Percentiles rank a stretch among this genome's conserved stretches.
phyloP scores from a whole-genome alignment of 2,888 invertebrate species.

The Cremastinae sp. region DNA sequence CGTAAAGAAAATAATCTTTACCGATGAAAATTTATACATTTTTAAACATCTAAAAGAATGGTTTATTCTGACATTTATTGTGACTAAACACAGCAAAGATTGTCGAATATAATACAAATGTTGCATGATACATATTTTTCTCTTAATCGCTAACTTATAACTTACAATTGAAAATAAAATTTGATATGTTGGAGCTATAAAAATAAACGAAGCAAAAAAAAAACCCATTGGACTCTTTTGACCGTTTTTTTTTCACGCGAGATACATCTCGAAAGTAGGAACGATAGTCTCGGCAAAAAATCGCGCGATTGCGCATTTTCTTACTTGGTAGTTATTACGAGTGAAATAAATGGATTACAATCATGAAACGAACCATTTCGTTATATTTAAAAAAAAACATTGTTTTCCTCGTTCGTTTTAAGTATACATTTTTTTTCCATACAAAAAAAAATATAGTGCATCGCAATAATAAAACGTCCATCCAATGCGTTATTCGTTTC shows the following conservation, averaged over 20 bases:
- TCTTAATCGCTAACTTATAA: no score
- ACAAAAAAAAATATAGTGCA: no score
- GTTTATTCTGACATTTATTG: slow-evolving; percentile 67
- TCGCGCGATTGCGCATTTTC: slow-evolving; percentile 15
- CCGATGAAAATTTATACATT: no score
- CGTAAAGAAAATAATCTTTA: no score
- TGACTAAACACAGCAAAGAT: slow-evolving; percentile 65
- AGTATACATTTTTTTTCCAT: no score
- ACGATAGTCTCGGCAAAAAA: slow-evolving; percentile 55
- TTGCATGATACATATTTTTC: slow-evolving; percentile 36
- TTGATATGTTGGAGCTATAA: slow-evolving; percentile 44
- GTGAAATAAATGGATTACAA: no score
- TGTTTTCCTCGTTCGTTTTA: slow-evolving; percentile 15
- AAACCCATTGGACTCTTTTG: slow-evolving; percentile 31
- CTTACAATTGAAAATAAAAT: slow-evolving; percentile 63
- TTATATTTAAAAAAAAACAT: slow-evolving; percentile 4
- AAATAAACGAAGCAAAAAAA: slow-evolving; percentile 8
- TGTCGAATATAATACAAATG: slow-evolving; percentile 67
- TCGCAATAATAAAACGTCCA: no score
- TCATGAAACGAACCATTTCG: slow-evolving; percentile 29
- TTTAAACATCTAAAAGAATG: slow-evolving; percentile 46
- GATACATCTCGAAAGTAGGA: slow-evolving; percentile 59
- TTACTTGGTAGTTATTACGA: no score
- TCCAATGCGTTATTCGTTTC: no score
- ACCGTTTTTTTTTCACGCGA: slow-evolving; percentile 24